These are phyloP conservation scores for Laodelphax striatellus DNA, from an alignment of 1,140 invertebrate species.

Conservation along the genomic window DNA sequence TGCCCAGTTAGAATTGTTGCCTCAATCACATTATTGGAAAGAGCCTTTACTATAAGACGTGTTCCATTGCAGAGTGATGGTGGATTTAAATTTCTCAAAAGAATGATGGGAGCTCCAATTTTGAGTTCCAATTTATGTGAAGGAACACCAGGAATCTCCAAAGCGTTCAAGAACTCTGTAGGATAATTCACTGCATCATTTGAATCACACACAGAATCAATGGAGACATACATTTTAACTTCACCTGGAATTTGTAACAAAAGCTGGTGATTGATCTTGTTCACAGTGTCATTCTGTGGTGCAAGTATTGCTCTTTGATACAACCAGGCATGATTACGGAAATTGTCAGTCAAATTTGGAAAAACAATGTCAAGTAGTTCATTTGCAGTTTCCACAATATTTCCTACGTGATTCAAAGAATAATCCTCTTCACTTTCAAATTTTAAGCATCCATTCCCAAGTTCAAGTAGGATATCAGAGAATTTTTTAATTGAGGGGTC, in stretches of 20 bases:
- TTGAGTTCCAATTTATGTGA: constrained; percentile 29
- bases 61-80: constrained; percentile 35
- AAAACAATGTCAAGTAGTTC: constrained; percentile 30
- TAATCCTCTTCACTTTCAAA: too few species aligned
- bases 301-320: constrained; percentile 29
- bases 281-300: constrained; percentile 24
- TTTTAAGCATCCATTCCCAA: constrained; percentile 16
- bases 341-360: constrained; percentile 28
- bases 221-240: constrained; percentile 22
- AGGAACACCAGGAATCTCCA: constrained; percentile 29
- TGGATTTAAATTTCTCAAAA: constrained; percentile 30
- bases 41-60: constrained; percentile 29
- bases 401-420: too few species aligned
- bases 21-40: constrained; percentile 27
- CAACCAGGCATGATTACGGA: constrained; percentile 29
- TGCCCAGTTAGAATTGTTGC: constrained; percentile 10
- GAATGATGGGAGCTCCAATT: constrained; percentile 29
- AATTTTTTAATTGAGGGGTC: constrained; percentile 19
- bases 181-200: constrained; percentile 28
- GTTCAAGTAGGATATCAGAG: constrained; percentile 19
- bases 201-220: constrained; percentile 26
- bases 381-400: constrained; percentile 15
- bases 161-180: constrained; percentile 28
- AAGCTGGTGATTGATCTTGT: constrained; percentile 27
- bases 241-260: constrained; percentile 16